Evolutionary conservation across 2,888 invertebrate species (phyloP), one percentile per base, ranked within the genome.

Genomic region (Alsophila aescularia): DNA sequence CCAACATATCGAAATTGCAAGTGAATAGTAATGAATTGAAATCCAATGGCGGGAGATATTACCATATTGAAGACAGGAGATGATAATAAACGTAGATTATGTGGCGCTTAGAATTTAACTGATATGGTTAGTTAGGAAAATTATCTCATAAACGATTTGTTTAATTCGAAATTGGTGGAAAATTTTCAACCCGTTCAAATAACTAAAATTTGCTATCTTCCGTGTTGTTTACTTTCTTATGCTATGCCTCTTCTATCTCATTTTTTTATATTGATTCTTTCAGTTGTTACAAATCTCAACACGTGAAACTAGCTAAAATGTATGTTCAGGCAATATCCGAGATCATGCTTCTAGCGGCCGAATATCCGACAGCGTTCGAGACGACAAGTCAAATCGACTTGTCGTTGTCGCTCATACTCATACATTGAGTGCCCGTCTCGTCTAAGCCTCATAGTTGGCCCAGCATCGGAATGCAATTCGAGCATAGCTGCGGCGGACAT

Each of bases 401-500:
- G 36, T 32, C 47, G 37, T 42, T 64, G 64, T 66, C 61, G 51
- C 41, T 69, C 71, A 60, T 64, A 65, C 41, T 69, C 71, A 60
- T 64, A 65, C 56, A 66, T 68, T 58, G 64, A 62, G 66, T 65
- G 63, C 63, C 53, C 56, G 16, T 43, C 51, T 47, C 29, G 41
- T 60, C 64, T 66, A 35, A 44, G 67, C 67, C 71, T 81, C 79
- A 81, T 79, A 80, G 76, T 75, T 70, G 74, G 73, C 71, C 69
- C 71, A 72, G 73, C 79, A 80, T 77, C 62, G 87, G 85, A 87
- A 88, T 89, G 87, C 85, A 81, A 86, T 86, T 77, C 78, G 67
- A 78, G 81, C 84, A 83, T 85, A 81, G 81, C 86, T 87, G 85
- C 68, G 80, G 83, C 77, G 83, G 86, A 85, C 85, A 83, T 79